Conservation (phyloP, 2,113 vertebrate genomes). For the Speoplatyrhinus poulsoni region DNA sequence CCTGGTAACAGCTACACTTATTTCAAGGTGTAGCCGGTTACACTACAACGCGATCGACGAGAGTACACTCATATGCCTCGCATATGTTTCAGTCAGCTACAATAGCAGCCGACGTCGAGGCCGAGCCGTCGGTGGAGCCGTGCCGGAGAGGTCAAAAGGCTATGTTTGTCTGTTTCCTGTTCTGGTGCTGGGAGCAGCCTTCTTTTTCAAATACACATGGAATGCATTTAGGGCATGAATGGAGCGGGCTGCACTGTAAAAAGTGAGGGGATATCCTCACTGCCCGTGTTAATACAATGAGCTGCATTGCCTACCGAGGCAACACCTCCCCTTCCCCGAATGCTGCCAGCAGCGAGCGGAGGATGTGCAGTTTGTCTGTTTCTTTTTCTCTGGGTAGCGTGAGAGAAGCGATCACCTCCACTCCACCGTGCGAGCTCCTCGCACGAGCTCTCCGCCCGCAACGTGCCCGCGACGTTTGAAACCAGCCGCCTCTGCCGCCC, state of each 20-base stretch:
- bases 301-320: slow-evolving; percentile 1
- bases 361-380: no score
- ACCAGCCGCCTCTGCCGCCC: slow-evolving; percentile 28
- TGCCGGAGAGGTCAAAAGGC: slow-evolving; percentile 36
- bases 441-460: background rate
- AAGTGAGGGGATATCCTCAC: slow-evolving; percentile 5
- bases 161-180: slow-evolving; percentile 56
- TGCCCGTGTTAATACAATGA: background rate
- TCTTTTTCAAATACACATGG: slow-evolving; percentile 33
- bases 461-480: slow-evolving; percentile 32
- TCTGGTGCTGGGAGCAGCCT: slow-evolving; percentile 30
- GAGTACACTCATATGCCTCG: no score
- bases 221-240: slow-evolving; percentile 29
- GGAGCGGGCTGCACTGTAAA: slow-evolving; percentile 15
- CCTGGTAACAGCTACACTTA: background rate
- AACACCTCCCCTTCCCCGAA: no score
- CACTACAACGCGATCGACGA: background rate
- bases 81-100: slow-evolving; percentile 19
- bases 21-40: background rate
- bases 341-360: no score
- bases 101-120: slow-evolving; percentile 34
- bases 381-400: slow-evolving; percentile 43
- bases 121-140: slow-evolving; percentile 4
- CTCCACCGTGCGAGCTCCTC: slow-evolving; percentile 12
- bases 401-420: slow-evolving; percentile 20